Base-by-base conservation (phyloP, 2,888 invertebrate genomes). In the Aporophyla nigra region DNA sequence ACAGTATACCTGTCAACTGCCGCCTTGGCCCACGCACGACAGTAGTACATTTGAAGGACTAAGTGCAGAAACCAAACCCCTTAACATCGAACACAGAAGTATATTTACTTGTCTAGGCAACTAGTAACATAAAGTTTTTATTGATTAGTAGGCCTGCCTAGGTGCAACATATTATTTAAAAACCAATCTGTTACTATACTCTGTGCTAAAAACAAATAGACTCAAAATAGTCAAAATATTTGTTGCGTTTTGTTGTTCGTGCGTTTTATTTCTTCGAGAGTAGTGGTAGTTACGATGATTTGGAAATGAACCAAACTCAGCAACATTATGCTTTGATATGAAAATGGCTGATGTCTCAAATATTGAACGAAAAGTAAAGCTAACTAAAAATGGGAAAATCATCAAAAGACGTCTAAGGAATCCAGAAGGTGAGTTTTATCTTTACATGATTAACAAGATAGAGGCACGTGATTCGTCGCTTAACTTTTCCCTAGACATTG, bases 281-380 rank as follows among this genome's bases (percentile, higher is more conserved):
- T 40, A 58, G 43, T 86, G 90, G 88, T 87, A 78, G 85, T 88
- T 90, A 90, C 61, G 89, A 88, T 91, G 86, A 84, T 91, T 91
- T 90, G 90, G 88, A 78, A 87, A 83, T 86, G 85, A 76, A 85
- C 78, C 76, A 82, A 71, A 80, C 62, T 56, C 67, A 66, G 54
- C 77, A 82, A 84, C 80, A 82, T 82, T 83, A 89, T 83, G 92
- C 93, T 94, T 93, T 91, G 95, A 94, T 96, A 94, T 85, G 93
- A 97, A 96, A 97, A 97, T 97, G 97, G 97, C 97, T 94, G 97
- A 97, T 96, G 96, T 96, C 96, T 93, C 96, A 95, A 95, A 91
- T 89, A 93, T 89, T 91, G 96, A 96, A 58, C 94, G 96, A 84
- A 97, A 96, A 96, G 88, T 95, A 90, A 97, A 97, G 91, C 92